Evolutionary conservation across 2,888 invertebrate genomes (phyloP), one percentile per base, ranked within the genome.

Genomic region (Cheiracanthium punctorium): DNA sequence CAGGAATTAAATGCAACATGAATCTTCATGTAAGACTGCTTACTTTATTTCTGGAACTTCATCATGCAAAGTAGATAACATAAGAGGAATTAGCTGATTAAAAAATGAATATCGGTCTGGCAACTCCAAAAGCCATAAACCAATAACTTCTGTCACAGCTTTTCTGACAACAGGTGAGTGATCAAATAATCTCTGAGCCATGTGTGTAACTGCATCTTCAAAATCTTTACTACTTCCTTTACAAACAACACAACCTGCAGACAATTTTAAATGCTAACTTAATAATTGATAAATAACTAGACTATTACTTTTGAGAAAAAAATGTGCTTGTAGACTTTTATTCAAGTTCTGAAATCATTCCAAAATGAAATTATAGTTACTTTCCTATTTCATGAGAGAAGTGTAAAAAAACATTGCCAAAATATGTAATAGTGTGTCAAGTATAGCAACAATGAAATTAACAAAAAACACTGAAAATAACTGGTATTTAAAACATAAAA

Each of bases 21-120:
- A n/a, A 20, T 5, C 8, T 0, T 14, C 1, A 8, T 2, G 20
- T n/a, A n/a, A n/a, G n/a, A n/a, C n/a, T 41, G 29, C 48, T 24
- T 67, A 88, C 88, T 80, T 92, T n/a, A 96, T 94, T 87, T 95
- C 95, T 0, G 93, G 93, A 86, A 96, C 94, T 85, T 95, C 95
- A 91, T 98, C 98, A 90, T 95, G 95, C 1, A 97, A 92, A 84
- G 97, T 95, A 65, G 97, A 96, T 43, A 98, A 92, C 2, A 97
- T 92, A 14, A 98, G 92, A 0, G 98, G 98, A 89, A 98, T 93
- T 90, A 98, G 93, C 89, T 95, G 95, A 91, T 95, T 95, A 93
- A 96, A 97, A 92, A 95, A 97, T 0, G 97, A 97, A 91, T 98
- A 98, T 89, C 98, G 93, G 91, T 98, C 97, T 75, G 93, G 93